Base-by-base conservation (phyloP, 2,797 vertebrate genomes). In the Artibeus lituratus region DNA sequence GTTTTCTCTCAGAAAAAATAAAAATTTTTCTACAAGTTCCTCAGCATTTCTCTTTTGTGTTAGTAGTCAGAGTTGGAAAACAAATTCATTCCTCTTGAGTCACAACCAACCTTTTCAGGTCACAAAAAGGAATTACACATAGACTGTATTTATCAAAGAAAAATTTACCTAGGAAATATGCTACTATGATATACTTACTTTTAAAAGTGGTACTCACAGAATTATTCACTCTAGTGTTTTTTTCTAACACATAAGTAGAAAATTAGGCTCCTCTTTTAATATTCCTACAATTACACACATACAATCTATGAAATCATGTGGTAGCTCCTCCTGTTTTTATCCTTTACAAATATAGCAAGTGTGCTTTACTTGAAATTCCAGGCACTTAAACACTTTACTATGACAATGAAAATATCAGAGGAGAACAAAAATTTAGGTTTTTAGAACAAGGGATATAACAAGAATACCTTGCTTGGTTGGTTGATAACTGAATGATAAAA, bases 401-500 rank as follows among this genome's bases (percentile, higher is more conserved):
- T 21, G 10, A 85, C 39, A 88, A 44, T 24, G 67, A 39, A 94
- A 87, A 83, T 1, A 86, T 74, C 18, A 80, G n/a, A 76, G 47
- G 26, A 83, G 39, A 87, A 69, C 29, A 88, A 70, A 91, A 74
- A 69, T 26, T 62, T 69, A 84, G 69, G 14, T 69, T 88, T 91
- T 65, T 78, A 89, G 42, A 81, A 67, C 94, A 96, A 95, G 95
- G 67, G 70, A 86, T 96, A 94, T 93, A 97, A 77, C 87, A 97
- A 97, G 87, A 82, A 70, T 95, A 92, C 7, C 26, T 5, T 0
- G 7, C 16, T 4, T 0, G 18, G 51, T 89, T 87, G 70, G 89
- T 77, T 94, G 98, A 96, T 98, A 98, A 97, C 86, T 97, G 97
- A 96, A 96, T 98, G 97, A 98, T 97, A 97, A 96, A 95, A 97